A percentile compares a stretch with the other conserved stretches of the same genome.
Evolutionary conservation across 2,113 vertebrate species (phyloP).

Genomic region (Pseudorectes ferrugineus): DNA sequence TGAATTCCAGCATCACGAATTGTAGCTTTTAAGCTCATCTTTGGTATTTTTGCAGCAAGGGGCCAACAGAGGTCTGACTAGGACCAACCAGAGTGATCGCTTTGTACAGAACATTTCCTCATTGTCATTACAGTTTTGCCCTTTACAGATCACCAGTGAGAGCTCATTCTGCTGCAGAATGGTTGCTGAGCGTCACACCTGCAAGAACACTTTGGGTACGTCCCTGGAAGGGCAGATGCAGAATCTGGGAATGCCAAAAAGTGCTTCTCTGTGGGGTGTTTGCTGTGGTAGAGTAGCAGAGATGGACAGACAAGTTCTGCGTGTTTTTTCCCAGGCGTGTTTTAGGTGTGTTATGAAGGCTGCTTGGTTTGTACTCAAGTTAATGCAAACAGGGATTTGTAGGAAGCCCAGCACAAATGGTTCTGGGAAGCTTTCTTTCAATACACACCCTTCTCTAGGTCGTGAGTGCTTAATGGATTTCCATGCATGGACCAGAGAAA

Average conservation of each 20-base stretch:
- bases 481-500: neutral
- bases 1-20: neutral
- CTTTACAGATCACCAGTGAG: neutral
- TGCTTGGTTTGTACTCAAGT: neutral
- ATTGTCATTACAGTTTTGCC: neutral
- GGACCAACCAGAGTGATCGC: accelerated
- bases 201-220: neutral
- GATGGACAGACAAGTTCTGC: neutral
- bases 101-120: neutral
- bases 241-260: neutral
- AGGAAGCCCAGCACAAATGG: neutral
- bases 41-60: neutral
- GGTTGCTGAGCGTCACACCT: neutral
- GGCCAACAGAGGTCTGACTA: neutral
- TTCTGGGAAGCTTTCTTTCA: neutral
- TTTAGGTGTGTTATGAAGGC: neutral
- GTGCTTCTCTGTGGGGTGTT: neutral
- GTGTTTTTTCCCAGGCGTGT: neutral
- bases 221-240: neutral
- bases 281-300: neutral
- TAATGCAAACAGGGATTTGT: neutral
- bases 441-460: neutral
- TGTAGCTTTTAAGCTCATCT: neutral
- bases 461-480: neutral
- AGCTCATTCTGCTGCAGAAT: neutral